Base-by-base conservation (phyloP, 2,888 invertebrate genomes). In the Apamea crenata region DNA sequence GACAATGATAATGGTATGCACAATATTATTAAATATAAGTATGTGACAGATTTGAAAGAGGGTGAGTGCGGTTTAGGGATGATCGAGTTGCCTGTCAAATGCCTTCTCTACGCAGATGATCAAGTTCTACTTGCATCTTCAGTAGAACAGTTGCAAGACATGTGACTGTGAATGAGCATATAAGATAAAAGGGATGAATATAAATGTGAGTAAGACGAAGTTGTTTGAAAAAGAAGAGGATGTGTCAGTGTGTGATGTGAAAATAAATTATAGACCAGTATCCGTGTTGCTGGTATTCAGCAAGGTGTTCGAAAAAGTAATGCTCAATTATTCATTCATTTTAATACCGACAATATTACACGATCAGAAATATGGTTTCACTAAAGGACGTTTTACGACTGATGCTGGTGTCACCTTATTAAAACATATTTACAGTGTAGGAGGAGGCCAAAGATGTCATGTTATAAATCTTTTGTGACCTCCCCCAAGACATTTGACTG, bases 1-100 rank as follows among this genome's bases (percentile, higher is more conserved):
- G 80, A 81, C 80, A 66, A 74, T 82, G 53, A 78, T 29, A 77
- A 25, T n/a, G 59, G 68, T 71, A 50, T 6, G 61, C 16, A 61
- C 56, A 70, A 53, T n/a, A 56, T 56, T 56, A n/a, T 53, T 18
- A 36, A 21, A 44, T 40, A 40, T n/a, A 40, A 18, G 18, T 44
- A 68, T 47, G 12, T 29, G 14, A 69, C 21, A 29, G 47, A 69
- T 69, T 29, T 69, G 21, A 47, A 47, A 50, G 47, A 14, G 18
- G 18, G n/a, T 29, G 29, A 29, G 12, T 47, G 67, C 10, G 1
- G 67, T 4, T 40, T 18, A 18, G 44, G 44, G 12, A 6, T 6
- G 12, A 18, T 29, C 10, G 12, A 47, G 29, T 29, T 29, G 29
- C 29, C 44, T 68, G 12, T 21, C 29, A 47, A 68, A 47, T 68